Percentiles rank a stretch among this genome's conserved stretches.
phyloP scores from a whole-genome alignment of 1,140 invertebrate species.

The Drosophila novamexicana region DNA sequence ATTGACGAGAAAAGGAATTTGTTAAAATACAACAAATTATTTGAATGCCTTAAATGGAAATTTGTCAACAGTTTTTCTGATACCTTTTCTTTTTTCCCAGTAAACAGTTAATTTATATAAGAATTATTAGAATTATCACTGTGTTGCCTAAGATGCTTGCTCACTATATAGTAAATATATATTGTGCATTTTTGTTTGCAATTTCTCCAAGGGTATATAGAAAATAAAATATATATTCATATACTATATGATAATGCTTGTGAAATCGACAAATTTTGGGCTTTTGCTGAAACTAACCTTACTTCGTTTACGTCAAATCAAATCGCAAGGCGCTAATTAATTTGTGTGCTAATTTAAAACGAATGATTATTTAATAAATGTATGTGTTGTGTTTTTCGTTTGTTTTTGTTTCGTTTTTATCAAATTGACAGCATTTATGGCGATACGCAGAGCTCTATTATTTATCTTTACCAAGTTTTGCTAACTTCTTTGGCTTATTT shows the following conservation, averaged over 20 bases:
- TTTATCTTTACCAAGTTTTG: conserved; percentile 20
- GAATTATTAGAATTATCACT: too few species aligned
- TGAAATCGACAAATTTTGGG: not conserved
- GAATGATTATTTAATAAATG: conserved; percentile 38
- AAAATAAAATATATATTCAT: not conserved
- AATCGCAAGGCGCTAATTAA: conserved; percentile 42
- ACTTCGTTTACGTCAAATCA: conserved; percentile 5
- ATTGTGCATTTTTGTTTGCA: too few species aligned
- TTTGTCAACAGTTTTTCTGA: too few species aligned
- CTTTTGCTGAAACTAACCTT: conserved; percentile 18
- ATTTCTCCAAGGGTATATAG: not conserved
- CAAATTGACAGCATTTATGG: conserved; percentile 33
- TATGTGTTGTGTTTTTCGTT: conserved; percentile 15
- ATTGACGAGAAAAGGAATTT: too few species aligned
- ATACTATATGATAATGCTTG: not conserved
- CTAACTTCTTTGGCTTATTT: conserved; percentile 12
- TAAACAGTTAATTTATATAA: too few species aligned
- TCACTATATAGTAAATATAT: not conserved
- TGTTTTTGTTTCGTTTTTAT: conserved; percentile 7
- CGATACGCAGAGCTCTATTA: conserved; percentile 8
- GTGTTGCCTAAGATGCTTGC: too few species aligned
- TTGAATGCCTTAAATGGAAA: too few species aligned
- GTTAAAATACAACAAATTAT: too few species aligned
- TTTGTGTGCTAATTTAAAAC: conserved; percentile 41
- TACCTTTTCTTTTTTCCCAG: too few species aligned